Evolutionary conservation across 2,888 invertebrate genomes (phyloP).

Genomic region (Apodemia mormo): DNA sequence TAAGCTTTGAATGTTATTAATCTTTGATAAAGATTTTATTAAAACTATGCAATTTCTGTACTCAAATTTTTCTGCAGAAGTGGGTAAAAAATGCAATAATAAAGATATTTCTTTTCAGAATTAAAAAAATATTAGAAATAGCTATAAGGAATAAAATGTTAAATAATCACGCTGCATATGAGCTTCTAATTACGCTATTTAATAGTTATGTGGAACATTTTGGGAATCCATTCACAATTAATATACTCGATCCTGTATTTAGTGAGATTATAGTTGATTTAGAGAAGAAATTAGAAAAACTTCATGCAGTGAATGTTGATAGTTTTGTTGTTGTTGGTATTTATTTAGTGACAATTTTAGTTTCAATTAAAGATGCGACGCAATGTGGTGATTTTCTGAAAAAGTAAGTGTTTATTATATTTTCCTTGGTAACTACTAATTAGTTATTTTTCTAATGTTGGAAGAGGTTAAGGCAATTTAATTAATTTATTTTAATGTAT

Average conservation of each 20-base stretch:
- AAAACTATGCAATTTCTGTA: too few relatives aligned
- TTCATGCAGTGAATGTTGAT: slow-evolving; percentile 74
- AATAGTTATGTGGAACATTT: slow-evolving; percentile 83
- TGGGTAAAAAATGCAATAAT: background rate
- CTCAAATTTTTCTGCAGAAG: too few relatives aligned
- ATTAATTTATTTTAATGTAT: too few relatives aligned
- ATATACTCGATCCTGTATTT: slow-evolving; percentile 82
- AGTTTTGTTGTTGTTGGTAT: slow-evolving; percentile 82
- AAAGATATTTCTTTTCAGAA: slow-evolving; percentile 52
- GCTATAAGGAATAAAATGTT: slow-evolving; percentile 57
- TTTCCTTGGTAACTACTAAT: too few relatives aligned
- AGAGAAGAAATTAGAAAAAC: slow-evolving; percentile 83
- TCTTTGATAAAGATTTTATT: too few relatives aligned
- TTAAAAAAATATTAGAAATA: slow-evolving; percentile 66
- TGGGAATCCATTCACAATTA: slow-evolving; percentile 83
- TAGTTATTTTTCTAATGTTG: too few relatives aligned
- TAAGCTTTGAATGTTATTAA: too few relatives aligned
- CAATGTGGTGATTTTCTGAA: slow-evolving; percentile 81
- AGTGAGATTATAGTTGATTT: slow-evolving; percentile 79
- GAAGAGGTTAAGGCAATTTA: too few relatives aligned
- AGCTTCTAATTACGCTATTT: slow-evolving; percentile 60
- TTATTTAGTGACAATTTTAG: slow-evolving; percentile 81
- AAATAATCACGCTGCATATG: slow-evolving; percentile 60
- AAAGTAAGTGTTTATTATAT: slow-evolving; percentile 64
- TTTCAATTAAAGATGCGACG: slow-evolving; percentile 70